A percentile compares a stretch with the other conserved stretches of the same genome.
phyloP scores from a whole-genome alignment of 2,888 invertebrate genomes.

The Alentia gelatinosa region DNA sequence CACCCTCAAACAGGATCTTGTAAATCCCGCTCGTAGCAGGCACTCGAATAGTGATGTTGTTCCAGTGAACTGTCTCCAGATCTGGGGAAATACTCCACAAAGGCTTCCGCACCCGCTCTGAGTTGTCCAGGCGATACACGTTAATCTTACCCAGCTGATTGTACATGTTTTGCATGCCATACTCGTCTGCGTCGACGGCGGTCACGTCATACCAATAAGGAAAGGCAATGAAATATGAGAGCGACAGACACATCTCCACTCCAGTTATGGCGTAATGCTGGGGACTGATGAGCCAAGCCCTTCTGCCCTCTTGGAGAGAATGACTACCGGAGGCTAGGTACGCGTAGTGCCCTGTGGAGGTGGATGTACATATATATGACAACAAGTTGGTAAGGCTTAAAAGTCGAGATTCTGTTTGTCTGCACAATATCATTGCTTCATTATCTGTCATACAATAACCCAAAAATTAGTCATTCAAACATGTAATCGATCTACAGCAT shows the following conservation, averaged over 20 bases:
- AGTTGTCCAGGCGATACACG: background rate
- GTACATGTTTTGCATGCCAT: background rate
- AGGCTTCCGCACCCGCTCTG: background rate
- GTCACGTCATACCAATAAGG: background rate
- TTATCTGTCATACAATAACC: too few relatives aligned
- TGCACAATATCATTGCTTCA: too few relatives aligned
- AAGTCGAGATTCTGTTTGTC: too few relatives aligned
- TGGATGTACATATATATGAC: too few relatives aligned
- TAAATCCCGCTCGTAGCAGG: background rate
- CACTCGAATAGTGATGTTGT: background rate
- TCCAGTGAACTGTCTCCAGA: background rate
- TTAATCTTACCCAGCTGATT: background rate
- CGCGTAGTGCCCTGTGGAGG: background rate
- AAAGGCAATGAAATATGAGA: background rate
- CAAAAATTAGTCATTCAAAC: too few relatives aligned
- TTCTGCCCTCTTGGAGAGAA: background rate
- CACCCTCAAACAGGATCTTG: background rate
- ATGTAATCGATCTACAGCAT: too few relatives aligned
- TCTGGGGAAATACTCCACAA: background rate
- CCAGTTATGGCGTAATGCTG: background rate
- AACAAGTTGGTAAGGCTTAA: too few relatives aligned
- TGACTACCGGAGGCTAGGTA: background rate
- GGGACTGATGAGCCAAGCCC: background rate
- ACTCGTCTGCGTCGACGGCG: background rate
- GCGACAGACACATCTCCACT: background rate